phyloP scores from a whole-genome alignment of 2,888 invertebrate species.

The Sminthurinus aureus region DNA sequence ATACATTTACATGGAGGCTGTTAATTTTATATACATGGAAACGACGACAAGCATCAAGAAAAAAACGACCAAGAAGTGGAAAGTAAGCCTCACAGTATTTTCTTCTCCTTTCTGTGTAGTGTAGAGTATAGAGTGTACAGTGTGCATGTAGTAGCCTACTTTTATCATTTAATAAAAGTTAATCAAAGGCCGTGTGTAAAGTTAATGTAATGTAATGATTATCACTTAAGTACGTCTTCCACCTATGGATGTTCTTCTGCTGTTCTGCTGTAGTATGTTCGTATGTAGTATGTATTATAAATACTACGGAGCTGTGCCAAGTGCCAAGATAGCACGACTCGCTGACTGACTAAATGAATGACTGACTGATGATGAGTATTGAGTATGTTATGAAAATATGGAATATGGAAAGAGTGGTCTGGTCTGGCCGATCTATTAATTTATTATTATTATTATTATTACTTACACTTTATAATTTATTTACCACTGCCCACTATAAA shows the following conservation, averaged over 20 bases:
- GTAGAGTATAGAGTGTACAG: too few relatives aligned
- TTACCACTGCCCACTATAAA: too few relatives aligned
- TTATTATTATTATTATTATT: too few relatives aligned
- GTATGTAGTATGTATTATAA: background rate
- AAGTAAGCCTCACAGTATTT: background rate
- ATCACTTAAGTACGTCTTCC: background rate
- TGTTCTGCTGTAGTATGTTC: background rate
- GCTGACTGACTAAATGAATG: too few relatives aligned
- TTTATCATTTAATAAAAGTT: constrained; percentile 6
- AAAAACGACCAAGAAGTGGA: background rate
- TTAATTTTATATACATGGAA: background rate
- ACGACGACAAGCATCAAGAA: background rate
- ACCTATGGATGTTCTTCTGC: background rate
- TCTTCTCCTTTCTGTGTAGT: too few relatives aligned
- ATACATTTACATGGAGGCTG: background rate
- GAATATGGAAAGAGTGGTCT: too few relatives aligned
- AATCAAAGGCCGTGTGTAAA: background rate
- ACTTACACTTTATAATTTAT: too few relatives aligned
- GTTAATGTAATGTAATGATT: background rate
- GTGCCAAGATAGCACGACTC: background rate
- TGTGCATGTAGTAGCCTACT: constrained; percentile 10
- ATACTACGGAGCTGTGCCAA: background rate
- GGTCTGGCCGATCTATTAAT: too few relatives aligned
- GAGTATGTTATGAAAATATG: too few relatives aligned
- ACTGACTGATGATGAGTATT: too few relatives aligned